Percentiles rank a stretch among this genome's conserved stretches.
phyloP scores from a whole-genome alignment of 2,888 invertebrate species.

The Drosophila tripunctata region DNA sequence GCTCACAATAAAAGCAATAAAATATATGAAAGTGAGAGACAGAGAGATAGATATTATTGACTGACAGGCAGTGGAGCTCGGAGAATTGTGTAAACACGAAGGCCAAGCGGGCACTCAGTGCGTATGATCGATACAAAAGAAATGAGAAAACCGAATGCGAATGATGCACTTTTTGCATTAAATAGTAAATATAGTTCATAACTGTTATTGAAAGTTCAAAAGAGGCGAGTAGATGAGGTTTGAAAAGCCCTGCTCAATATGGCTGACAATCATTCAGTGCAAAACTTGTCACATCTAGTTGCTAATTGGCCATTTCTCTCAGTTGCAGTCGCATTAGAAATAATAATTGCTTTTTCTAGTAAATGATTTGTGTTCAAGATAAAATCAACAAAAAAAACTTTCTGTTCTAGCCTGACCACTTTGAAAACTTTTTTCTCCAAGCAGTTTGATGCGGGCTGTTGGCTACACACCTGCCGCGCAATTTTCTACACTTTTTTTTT shows the following conservation, averaged over 20 bases:
- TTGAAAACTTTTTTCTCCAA: slow-evolving; percentile 23
- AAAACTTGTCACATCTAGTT: slow-evolving; percentile 9
- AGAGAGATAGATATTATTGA: slow-evolving; percentile 56
- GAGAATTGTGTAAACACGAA: slow-evolving; percentile 41
- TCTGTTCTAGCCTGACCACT: too few species aligned
- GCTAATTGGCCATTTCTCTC: slow-evolving; percentile 42
- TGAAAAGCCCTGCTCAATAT: background rate
- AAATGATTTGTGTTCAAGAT: slow-evolving; percentile 2
- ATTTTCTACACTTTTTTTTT: slow-evolving; percentile 63
- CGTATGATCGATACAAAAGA: slow-evolving; percentile 40
- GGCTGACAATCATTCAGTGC: background rate
- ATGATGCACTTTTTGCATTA: slow-evolving; percentile 18
- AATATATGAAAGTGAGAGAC: slow-evolving; percentile 7
- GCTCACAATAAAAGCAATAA: slow-evolving; percentile 36
- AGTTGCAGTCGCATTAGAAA: background rate
- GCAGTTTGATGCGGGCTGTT: slow-evolving; percentile 34
- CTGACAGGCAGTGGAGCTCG: slow-evolving; percentile 19
- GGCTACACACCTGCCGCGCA: slow-evolving; percentile 62
- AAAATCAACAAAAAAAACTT: slow-evolving; percentile 10
- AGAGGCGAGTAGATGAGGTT: background rate
- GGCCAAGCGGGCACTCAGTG: slow-evolving; percentile 15
- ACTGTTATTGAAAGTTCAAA: slow-evolving; percentile 43
- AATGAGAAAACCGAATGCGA: background rate
- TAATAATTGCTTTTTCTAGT: slow-evolving; percentile 5
- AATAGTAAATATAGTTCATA: slow-evolving; percentile 21